phyloP scores from a whole-genome alignment of 2,888 invertebrate genomes.

The Tolmerus cingulatus region DNA sequence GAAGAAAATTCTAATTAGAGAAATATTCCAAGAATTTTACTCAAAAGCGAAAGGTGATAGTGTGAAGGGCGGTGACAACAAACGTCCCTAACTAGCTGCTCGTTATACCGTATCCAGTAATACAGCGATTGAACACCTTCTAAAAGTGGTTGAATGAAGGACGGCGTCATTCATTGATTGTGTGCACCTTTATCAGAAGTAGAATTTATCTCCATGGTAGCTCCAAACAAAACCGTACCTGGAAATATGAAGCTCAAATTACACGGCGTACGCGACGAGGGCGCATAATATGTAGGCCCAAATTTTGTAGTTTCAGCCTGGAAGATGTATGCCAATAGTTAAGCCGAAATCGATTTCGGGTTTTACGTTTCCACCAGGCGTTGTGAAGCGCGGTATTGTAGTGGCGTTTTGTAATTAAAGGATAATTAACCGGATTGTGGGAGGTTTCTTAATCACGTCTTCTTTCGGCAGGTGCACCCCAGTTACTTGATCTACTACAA shows the following conservation, averaged over 20 bases:
- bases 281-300: no score
- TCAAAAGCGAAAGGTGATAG: neutral
- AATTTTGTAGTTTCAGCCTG: neutral
- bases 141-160: neutral
- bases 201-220: neutral
- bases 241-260: neutral
- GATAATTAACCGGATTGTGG: neutral
- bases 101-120: neutral
- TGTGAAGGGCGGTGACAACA: neutral
- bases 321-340: neutral
- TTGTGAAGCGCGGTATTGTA: neutral
- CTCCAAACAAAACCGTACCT: neutral
- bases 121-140: neutral
- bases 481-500: constrained; percentile 67
- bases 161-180: neutral
- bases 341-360: neutral
- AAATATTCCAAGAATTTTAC: neutral
- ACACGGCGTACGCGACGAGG: neutral
- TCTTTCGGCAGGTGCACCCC: constrained; percentile 64
- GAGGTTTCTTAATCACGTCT: neutral
- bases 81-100: neutral
- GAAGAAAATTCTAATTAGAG: neutral
- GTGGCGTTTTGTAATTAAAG: neutral
- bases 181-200: neutral
- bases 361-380: neutral